Conservation (phyloP, 1,140 invertebrate genomes). For the Sitobion miscanthi region DNA sequence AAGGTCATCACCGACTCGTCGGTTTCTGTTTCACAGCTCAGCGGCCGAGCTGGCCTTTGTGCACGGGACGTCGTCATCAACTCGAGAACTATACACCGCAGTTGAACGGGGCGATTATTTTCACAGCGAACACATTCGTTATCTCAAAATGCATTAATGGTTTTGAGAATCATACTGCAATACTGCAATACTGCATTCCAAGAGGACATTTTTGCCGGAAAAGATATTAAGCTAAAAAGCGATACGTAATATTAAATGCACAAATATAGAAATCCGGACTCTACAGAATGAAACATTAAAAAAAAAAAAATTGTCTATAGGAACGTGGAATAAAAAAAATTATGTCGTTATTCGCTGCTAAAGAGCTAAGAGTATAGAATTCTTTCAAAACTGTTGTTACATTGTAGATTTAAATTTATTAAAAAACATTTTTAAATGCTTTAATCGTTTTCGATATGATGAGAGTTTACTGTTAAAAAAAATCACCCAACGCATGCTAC, state of each 20-base stretch:
- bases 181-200: background rate
- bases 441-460: background rate
- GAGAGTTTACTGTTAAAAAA: background rate
- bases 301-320: too few relatives aligned
- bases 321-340: background rate
- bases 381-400: too few relatives aligned
- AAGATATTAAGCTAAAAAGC: background rate
- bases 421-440: background rate
- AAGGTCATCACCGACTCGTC: slow-evolving; percentile 3
- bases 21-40: background rate
- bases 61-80: background rate
- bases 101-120: background rate
- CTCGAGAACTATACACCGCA: background rate
- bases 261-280: too few relatives aligned
- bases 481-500: background rate
- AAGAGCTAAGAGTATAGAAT: background rate
- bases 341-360: too few relatives aligned
- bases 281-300: too few relatives aligned
- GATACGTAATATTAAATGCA: too few relatives aligned
- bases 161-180: background rate
- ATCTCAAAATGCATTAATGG: background rate
- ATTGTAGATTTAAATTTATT: background rate
- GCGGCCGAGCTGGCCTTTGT: background rate
- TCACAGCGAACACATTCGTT: background rate
- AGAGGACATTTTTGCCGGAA: background rate